Evolutionary conservation across 2,113 vertebrate species (phyloP).

Genomic region (Amphiprion ocellaris): DNA sequence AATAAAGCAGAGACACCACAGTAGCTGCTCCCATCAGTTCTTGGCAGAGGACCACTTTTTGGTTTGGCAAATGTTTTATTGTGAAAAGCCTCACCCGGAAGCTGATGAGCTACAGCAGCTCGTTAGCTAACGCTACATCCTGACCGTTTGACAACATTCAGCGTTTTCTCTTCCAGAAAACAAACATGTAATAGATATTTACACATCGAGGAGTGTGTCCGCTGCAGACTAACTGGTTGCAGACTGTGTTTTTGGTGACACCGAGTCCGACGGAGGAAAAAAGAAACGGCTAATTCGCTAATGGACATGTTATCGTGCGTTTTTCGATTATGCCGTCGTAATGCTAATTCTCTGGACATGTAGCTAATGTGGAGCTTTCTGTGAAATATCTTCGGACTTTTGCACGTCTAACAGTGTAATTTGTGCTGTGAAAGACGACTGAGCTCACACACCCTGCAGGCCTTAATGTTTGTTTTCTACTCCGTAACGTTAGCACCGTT

Average conservation of each 20-base stretch:
- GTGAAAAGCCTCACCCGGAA: slow-evolving; percentile 72
- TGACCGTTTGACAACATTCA: slow-evolving; percentile 73
- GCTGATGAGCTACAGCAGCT: slow-evolving; percentile 30
- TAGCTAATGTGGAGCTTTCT: slow-evolving; percentile 46
- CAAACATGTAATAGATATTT: slow-evolving; percentile 66
- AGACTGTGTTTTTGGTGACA: background rate
- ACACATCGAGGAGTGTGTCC: background rate
- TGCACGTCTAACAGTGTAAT: background rate
- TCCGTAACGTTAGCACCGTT: slow-evolving; percentile 12
- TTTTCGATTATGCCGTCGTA: slow-evolving; percentile 21
- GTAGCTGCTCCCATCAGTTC: too few species aligned
- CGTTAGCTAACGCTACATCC: slow-evolving; percentile 55
- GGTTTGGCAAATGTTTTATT: slow-evolving; percentile 42
- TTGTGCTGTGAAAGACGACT: background rate
- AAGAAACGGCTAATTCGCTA: slow-evolving; percentile 23
- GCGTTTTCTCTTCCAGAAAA: slow-evolving; percentile 54
- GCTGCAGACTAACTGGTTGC: background rate
- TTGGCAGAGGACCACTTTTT: too few species aligned
- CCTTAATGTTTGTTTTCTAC: slow-evolving; percentile 30
- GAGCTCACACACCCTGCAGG: slow-evolving; percentile 29
- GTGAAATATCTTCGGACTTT: slow-evolving; percentile 29
- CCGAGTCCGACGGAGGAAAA: background rate
- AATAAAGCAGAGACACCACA: too few species aligned
- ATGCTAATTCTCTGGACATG: slow-evolving; percentile 55
- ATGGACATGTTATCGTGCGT: slow-evolving; percentile 55